Conservation (phyloP, 2,888 invertebrate genomes). For the Hetaerina titia region DNA sequence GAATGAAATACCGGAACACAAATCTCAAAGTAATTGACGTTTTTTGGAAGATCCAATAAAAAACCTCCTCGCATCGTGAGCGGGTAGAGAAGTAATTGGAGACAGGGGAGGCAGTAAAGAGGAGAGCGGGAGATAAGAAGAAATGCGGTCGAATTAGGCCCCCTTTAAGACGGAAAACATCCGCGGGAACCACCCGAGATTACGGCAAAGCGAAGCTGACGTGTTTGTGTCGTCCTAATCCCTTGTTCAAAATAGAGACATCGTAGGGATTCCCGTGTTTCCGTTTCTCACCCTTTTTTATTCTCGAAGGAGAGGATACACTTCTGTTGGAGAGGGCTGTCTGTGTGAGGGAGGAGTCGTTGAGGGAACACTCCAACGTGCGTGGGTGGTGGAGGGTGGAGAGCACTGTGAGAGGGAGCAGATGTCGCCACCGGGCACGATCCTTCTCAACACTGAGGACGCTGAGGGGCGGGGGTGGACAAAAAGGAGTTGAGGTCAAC, state of each 20-base stretch:
- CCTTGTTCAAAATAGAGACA: not conserved
- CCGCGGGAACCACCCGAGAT: not conserved
- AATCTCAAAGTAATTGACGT: too few species aligned
- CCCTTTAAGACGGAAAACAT: not conserved
- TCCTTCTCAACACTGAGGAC: not conserved
- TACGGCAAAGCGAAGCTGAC: not conserved
- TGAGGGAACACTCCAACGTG: not conserved
- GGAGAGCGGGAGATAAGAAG: not conserved
- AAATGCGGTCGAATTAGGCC: not conserved
- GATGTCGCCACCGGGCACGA: not conserved
- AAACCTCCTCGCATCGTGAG: too few species aligned
- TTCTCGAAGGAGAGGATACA: not conserved
- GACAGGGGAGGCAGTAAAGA: too few species aligned
- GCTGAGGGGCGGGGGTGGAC: too few species aligned
- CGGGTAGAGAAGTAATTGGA: too few species aligned
- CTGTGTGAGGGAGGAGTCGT: not conserved
- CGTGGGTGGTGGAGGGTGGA: not conserved
- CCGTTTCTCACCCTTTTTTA: not conserved
- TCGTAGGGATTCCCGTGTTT: not conserved
- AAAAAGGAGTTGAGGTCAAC: too few species aligned
- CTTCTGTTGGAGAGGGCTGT: not conserved
- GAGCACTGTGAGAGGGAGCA: not conserved
- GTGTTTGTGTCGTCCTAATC: not conserved
- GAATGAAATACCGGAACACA: too few species aligned
- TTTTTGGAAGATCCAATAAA: too few species aligned